Evolutionary conservation across 2,888 invertebrate species (phyloP), one percentile per base, ranked within the genome.

Genomic region (Plutella xylostella): DNA sequence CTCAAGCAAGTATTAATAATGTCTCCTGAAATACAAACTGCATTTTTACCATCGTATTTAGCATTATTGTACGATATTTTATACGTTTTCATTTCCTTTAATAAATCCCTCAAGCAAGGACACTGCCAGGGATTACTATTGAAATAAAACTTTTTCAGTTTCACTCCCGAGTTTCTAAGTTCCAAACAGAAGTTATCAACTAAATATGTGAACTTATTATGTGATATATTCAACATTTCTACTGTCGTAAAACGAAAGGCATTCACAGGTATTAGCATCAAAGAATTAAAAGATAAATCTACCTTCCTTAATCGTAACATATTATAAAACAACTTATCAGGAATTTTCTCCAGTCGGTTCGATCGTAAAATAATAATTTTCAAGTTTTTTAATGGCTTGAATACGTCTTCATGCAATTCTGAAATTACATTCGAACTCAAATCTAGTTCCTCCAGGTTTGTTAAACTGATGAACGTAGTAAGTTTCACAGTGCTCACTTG

Each of bases 121-220:
- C 46, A 46, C 28, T 42, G 46, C 46, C 46, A 46, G 7, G 46
- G 46, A 15, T 46, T 46, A 14, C 42, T 20, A 20, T 46, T 42
- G 14, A 46, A 46, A 30, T 46, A 42, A 7, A 46, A 42, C n/a
- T 46, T 46, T 2, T 30, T 25, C 37, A 46, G 3, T 14, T 20
- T 42, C 12, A 35, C 37, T 5, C 46, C 46, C 11, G 41, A 38
- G 21, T 37, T 31, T 7, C 11, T 18, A n/a, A 42, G 15, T 20
- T 37, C 31, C 14, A 38, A 30, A 14, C 21, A 37, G 21, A 46
- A 46, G 21, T 42, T 46, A 6, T 20, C 12, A 12, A 20, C 19
- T 12, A 37, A 19, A 12, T 18, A 37, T 7, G 37, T n/a, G 20
- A 37, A 19, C 20, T 19, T 20, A n/a, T 37, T 37, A 12, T 37